Evolutionary conservation across 2,888 invertebrate species (phyloP).

Genomic region (Eupithecia dodoneata): DNA sequence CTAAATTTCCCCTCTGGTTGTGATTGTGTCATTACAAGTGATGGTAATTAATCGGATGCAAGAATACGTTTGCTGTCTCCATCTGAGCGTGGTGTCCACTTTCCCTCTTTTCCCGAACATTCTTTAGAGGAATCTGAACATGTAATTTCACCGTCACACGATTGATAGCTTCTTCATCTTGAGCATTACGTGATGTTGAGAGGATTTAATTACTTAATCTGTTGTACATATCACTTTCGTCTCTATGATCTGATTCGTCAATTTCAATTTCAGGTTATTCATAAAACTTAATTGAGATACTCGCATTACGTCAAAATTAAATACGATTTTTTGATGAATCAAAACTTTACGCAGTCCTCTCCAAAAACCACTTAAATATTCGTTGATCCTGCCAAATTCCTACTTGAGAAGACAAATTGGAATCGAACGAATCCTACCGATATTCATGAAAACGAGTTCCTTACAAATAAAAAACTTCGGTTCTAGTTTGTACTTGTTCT

Average conservation of each 20-base stretch:
- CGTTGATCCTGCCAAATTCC: slow-evolving; percentile 22
- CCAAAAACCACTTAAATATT: slow-evolving; percentile 18
- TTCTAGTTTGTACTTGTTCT: not conserved
- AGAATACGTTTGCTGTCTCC: slow-evolving; percentile 49
- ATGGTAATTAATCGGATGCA: slow-evolving; percentile 40
- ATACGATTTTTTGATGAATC: not conserved
- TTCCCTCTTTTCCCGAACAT: slow-evolving; percentile 72
- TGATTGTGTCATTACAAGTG: slow-evolving; percentile 26
- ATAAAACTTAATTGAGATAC: not conserved
- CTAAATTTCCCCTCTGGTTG: slow-evolving; percentile 30
- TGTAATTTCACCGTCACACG: slow-evolving; percentile 48
- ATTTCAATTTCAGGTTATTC: not conserved
- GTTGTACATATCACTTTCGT: slow-evolving; percentile 20
- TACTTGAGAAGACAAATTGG: slow-evolving; percentile 16
- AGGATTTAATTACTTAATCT: slow-evolving; percentile 28
- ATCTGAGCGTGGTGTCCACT: slow-evolving; percentile 62
- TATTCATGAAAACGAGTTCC: not conserved
- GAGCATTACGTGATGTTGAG: slow-evolving; percentile 22
- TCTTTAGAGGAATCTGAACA: slow-evolving; percentile 49
- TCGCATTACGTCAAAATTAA: not conserved
- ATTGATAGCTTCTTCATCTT: slow-evolving; percentile 38
- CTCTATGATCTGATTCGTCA: not conserved
- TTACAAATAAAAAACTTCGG: not conserved
- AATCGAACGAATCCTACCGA: slow-evolving; percentile 6
- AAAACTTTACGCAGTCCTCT: not conserved